A percentile compares a stretch with the other conserved stretches of the same genome.
Evolutionary conservation across 1,140 invertebrate genomes (phyloP).

Genomic region (Formica exsecta): DNA sequence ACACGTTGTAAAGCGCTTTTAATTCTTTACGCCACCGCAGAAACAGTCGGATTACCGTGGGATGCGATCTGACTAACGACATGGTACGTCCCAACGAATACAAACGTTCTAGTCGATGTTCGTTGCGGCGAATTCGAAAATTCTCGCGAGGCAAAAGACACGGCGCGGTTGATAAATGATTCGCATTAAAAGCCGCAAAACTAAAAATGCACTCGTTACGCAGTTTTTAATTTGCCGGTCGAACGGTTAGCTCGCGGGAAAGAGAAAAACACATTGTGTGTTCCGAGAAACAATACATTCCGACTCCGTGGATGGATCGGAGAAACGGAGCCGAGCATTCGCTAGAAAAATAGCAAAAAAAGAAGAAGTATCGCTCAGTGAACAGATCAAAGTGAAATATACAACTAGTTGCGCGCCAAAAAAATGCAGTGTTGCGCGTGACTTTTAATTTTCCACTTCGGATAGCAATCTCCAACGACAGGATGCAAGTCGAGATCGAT

Average conservation of each 20-base stretch:
- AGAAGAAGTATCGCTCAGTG: background rate
- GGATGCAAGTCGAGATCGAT: constrained; percentile 30
- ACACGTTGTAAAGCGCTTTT: constrained; percentile 58
- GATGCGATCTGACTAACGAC: constrained; percentile 58
- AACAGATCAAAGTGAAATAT: constrained; percentile 55
- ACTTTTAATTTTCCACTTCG: constrained; percentile 63
- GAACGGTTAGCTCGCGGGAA: background rate
- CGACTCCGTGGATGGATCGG: constrained; percentile 13
- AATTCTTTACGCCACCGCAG: constrained; percentile 55
- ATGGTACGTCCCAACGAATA: constrained; percentile 16
- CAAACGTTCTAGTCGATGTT: constrained; percentile 13
- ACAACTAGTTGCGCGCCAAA: constrained; percentile 45
- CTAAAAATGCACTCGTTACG: constrained; percentile 4
- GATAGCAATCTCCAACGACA: constrained; percentile 25
- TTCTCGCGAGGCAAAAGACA: constrained; percentile 27
- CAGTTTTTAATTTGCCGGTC: constrained; percentile 53
- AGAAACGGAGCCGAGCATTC: constrained; percentile 36
- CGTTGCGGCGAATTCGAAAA: constrained; percentile 19
- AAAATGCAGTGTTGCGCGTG: constrained; percentile 25
- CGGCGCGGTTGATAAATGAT: constrained; percentile 27
- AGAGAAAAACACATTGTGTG: background rate
- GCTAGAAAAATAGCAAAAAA: constrained; percentile 27
- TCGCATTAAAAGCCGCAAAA: constrained; percentile 32
- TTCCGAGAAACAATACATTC: constrained; percentile 54
- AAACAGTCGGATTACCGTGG: constrained; percentile 47